Conservation (phyloP, 2,888 invertebrate genomes). For the Mimumesa dahlbomi region DNA sequence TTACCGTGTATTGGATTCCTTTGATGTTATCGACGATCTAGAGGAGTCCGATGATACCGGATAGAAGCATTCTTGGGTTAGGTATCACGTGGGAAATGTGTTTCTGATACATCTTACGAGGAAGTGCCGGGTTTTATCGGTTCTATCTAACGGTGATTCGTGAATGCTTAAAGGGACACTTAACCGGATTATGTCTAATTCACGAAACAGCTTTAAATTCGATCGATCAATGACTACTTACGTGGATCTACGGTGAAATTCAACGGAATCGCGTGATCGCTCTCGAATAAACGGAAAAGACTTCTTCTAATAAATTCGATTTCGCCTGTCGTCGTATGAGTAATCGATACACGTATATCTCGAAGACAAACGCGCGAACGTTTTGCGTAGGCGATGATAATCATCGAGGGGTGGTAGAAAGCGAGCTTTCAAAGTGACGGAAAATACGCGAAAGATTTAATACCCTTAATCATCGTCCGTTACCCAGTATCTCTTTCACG, state of each 20-base stretch:
- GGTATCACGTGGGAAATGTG: constrained; percentile 53
- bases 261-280: too few relatives aligned
- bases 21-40: constrained; percentile 51
- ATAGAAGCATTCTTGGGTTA: constrained; percentile 51
- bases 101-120: constrained; percentile 39
- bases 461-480: constrained; percentile 40
- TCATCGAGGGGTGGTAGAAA: constrained; percentile 14
- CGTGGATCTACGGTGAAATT: neutral
- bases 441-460: constrained; percentile 34
- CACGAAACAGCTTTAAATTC: neutral
- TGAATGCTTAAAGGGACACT: too few relatives aligned
- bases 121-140: constrained; percentile 44
- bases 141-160: constrained; percentile 25
- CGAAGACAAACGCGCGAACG: constrained; percentile 41
- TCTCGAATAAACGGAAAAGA: too few relatives aligned
- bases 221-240: neutral
- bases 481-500: constrained; percentile 16
- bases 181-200: neutral
- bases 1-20: constrained; percentile 53
- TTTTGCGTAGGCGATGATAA: constrained; percentile 50
- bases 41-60: constrained; percentile 49
- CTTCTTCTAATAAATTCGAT: too few relatives aligned
- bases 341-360: constrained; percentile 45
- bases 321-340: too few relatives aligned
- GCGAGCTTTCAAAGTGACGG: constrained; percentile 20